Base-by-base conservation (phyloP, 2,797 vertebrate genomes). In the Balearica regulorum region DNA sequence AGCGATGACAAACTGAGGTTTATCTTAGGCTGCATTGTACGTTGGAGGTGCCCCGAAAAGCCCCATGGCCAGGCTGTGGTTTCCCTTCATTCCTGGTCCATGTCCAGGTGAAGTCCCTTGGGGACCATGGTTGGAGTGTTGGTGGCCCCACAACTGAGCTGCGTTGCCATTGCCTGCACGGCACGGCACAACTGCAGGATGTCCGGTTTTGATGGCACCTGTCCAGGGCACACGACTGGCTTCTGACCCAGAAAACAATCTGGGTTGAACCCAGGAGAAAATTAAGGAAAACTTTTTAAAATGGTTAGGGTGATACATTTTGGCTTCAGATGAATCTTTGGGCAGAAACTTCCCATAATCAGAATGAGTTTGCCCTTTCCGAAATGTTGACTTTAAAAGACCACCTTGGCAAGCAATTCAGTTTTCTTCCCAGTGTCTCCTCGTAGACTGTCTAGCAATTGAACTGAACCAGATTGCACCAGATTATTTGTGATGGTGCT, bases 401-500 rank as follows among this genome's bases (percentile, higher is more conserved):
- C 46, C 8, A 33, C 48, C 8, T 39, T 77, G 61, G 53, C 37
- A 57, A 90, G 17, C n/a, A 82, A 28, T 76, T 91, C 72, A 4
- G 12, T 76, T 95, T 77, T 80, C 35, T 77, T 93, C 64, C 65
- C 29, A 11, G 39, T 6, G 46, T 24, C 82, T 86, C 71, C 60
- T 94, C 10, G 4, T 68, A 87, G 88, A 18, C 62, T 70, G 26
- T 21, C 12, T 57, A 78, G 66, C 78, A 68, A 87, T 24, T 55
- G 88, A 85, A 80, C 15, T 11, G 46, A 71, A 89, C 44, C 83
- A 84, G 90, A 72, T 35, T 93, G 87, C 55, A 80, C 48, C 88
- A 82, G 83, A 54, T 85, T 96, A 62, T 77, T 73, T 89, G 73
- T 70, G 71, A 33, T 55, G 90, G 87, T 43, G 85, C 77, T 75